These are phyloP conservation scores for Cebus imitator DNA, from an alignment of 2,113 vertebrate species.

Conservation along the genomic window DNA sequence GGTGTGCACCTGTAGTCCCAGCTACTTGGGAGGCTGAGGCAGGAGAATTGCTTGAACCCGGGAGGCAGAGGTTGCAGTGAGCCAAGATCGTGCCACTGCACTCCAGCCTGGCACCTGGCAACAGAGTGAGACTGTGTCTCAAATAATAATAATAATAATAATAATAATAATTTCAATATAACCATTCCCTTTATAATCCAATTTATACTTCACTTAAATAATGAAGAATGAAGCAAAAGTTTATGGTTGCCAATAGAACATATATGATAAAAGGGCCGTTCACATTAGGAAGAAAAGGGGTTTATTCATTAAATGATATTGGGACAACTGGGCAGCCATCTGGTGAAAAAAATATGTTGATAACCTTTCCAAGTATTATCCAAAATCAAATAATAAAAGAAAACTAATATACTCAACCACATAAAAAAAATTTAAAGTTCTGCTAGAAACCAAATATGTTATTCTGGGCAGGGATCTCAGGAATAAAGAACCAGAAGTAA, in stretches of 20 bases:
- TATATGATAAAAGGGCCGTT: slow-evolving; percentile 27
- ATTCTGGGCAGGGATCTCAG: neutral
- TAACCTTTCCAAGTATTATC: slow-evolving; percentile 27
- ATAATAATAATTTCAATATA: neutral
- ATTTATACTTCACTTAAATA: slow-evolving; percentile 49
- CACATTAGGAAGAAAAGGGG: slow-evolving; percentile 18
- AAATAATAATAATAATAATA: no score
- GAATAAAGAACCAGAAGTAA: slow-evolving; percentile 3
- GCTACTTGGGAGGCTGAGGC: no score
- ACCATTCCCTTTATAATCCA: neutral
- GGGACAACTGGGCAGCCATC: neutral
- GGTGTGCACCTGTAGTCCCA: no score
- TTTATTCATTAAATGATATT: slow-evolving; percentile 21
- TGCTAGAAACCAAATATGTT: neutral
- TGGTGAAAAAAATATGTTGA: slow-evolving; percentile 16
- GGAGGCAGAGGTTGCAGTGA: no score
- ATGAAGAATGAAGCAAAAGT: slow-evolving; percentile 25
- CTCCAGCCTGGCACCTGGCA: no score
- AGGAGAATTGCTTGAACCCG: no score
- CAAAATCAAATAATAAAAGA: slow-evolving; percentile 33
- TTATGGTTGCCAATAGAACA: slow-evolving; percentile 21
- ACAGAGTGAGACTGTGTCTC: no score
- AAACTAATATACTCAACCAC: neutral
- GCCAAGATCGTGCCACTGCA: no score
- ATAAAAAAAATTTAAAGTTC: slow-evolving; percentile 8